Conservation (phyloP, 1,140 invertebrate species). For the Papilio aristodemus region DNA sequence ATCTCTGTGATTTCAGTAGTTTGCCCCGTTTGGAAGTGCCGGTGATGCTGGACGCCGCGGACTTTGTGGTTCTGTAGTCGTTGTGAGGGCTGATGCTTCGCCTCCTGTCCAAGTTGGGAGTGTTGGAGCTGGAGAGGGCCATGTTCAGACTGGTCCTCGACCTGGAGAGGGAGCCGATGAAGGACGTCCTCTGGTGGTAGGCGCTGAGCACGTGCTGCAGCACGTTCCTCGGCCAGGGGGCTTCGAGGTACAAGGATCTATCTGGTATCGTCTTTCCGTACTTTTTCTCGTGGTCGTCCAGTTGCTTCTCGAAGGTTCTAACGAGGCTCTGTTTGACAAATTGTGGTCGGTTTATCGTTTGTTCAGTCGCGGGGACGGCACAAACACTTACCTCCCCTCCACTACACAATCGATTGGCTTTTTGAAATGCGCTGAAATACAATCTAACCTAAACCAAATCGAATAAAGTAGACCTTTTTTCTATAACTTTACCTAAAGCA, state of each 20-base stretch:
- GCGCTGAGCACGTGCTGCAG: constrained; percentile 75
- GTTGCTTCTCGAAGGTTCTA: constrained; percentile 64
- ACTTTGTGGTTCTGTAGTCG: constrained; percentile 48
- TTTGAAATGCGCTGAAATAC: constrained; percentile 35
- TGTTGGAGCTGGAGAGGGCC: constrained; percentile 47
- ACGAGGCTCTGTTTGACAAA: constrained; percentile 63
- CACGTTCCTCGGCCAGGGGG: constrained; percentile 76
- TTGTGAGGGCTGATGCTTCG: constrained; percentile 57
- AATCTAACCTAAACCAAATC: background rate
- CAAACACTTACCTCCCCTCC: constrained; percentile 45
- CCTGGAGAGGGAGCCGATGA: constrained; percentile 78
- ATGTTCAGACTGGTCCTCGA: constrained; percentile 79
- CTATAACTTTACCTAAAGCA: too few relatives aligned
- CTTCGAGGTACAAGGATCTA: constrained; percentile 62
- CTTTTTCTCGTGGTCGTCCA: constrained; percentile 79
- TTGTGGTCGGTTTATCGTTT: constrained; percentile 41
- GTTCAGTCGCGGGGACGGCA: constrained; percentile 48
- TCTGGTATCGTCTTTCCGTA: constrained; percentile 76
- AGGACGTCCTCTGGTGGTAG: constrained; percentile 74
- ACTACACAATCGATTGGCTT: constrained; percentile 9
- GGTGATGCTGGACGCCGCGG: constrained; percentile 53
- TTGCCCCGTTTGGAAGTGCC: constrained; percentile 60
- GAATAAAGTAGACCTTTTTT: too few relatives aligned
- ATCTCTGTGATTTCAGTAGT: constrained; percentile 55
- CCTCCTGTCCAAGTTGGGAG: constrained; percentile 55